Evolutionary conservation across 2,113 vertebrate species (phyloP).

Genomic region (Coptodon bakossiorum): DNA sequence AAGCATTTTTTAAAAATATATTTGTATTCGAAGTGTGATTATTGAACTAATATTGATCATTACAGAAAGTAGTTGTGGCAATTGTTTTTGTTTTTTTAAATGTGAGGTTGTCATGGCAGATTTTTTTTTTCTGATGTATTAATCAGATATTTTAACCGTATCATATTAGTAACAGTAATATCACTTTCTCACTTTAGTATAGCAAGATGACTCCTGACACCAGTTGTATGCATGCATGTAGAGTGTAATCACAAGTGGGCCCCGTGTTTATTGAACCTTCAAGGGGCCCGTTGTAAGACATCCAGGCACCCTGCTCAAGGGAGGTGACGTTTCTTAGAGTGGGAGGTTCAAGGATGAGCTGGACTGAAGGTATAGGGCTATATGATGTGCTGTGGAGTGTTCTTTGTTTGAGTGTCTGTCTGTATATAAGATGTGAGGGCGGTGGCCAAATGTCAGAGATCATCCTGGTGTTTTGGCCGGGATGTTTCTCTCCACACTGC

Average conservation of each 20-base stretch:
- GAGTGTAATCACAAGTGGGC: neutral
- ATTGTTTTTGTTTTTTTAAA: neutral
- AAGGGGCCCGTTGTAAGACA: neutral
- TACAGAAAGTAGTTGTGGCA: neutral
- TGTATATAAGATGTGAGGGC: neutral
- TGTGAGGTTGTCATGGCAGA: neutral
- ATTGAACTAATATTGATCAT: neutral
- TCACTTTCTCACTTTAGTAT: neutral
- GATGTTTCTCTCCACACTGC: neutral
- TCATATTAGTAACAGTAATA: neutral
- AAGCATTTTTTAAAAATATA: neutral
- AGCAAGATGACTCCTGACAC: neutral
- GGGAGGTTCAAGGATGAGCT: neutral
- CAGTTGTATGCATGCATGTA: neutral
- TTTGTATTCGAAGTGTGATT: neutral
- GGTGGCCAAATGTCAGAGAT: neutral
- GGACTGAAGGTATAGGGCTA: neutral
- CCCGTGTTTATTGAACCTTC: neutral
- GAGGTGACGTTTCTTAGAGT: neutral
- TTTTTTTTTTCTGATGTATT: neutral
- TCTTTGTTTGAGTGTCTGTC: neutral
- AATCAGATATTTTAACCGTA: rapidly evolving
- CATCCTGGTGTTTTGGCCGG: neutral
- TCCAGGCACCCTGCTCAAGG: neutral
- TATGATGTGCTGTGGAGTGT: neutral